phyloP scores from a whole-genome alignment of 2,113 vertebrate species.

The Pterocles gutturalis region DNA sequence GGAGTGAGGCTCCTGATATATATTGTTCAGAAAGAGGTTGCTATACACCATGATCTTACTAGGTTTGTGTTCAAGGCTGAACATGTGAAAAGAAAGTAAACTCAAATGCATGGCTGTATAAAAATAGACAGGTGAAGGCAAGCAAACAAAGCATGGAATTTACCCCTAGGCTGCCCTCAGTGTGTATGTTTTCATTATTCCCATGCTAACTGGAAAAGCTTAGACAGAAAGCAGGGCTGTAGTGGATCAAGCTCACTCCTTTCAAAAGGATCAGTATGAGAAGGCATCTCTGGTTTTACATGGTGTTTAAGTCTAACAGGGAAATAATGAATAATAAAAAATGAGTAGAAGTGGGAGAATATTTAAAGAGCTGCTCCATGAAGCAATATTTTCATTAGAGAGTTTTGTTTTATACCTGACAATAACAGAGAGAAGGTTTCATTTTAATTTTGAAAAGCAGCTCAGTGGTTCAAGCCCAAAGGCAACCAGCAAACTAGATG shows the following conservation, averaged over 20 bases:
- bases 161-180: not conserved
- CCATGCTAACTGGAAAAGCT: not conserved
- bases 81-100: not conserved
- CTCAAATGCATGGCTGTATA: not conserved
- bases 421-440: not conserved
- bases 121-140: not conserved
- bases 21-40: not conserved
- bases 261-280: not conserved
- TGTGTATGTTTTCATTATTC: not conserved
- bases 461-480: not conserved
- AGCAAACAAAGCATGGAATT: not conserved
- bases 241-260: not conserved
- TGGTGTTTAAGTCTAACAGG: not conserved
- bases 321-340: not conserved
- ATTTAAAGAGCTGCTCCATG: not conserved
- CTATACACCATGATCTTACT: not conserved
- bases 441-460: not conserved
- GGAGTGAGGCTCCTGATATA: not conserved
- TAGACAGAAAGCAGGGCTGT: not conserved
- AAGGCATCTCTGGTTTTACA: not conserved
- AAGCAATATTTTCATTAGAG: not conserved
- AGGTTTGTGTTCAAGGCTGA: not conserved
- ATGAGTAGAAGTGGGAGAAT: not conserved
- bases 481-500: not conserved
- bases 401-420: not conserved